Base-by-base conservation (phyloP, 1,140 invertebrate species). In the Pseudachorutes palmiensis region DNA sequence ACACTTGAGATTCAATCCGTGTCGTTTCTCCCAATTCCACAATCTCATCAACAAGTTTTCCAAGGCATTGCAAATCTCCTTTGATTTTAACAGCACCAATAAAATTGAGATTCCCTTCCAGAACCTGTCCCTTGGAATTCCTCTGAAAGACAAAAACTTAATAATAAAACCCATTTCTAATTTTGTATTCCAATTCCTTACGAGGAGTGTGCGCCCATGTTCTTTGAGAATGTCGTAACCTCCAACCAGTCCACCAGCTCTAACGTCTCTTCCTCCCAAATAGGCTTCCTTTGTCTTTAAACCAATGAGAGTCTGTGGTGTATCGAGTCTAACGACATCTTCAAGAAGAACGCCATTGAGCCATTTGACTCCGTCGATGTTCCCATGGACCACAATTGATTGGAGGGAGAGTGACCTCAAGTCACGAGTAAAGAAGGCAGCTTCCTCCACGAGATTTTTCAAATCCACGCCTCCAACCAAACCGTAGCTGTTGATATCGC, bases 321-420 rank as follows among this genome's bases (percentile, higher is more conserved):
- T 22, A n/a, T 64, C 24, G 5, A 55, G 24, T 5, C 29, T 62
- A 22, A 60, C 14, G n/a, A 67, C 30, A 3, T 65, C 45, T 24
- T 22, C 30, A 3, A 72, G 19, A 24, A 60, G n/a, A 55, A 64
- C 36, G 19, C 59, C 65, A 65, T 72, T 69, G 16, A 72, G 5
- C 0, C n/a, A 29, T 19, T 24, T 12, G 19, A 67, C 51, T n/a
- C 41, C 59, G 2, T 60, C 29, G 9, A 72, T 19, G 2, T 57
- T 19, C 14, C 33, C 45, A 30, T 14, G 24, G 3, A 67, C 61
- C 12, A 49, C n/a, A 5, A 67, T 5, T 14, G 58, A n/a, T 3
- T 62, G 45, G 61, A 72, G 67, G n/a, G 9, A 12, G 22, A 69
- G 2, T 22, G 60, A 29, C 28, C 26, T 26, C 24, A 62, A 14